Evolutionary conservation across 2,888 invertebrate genomes (phyloP).

Genomic region (Pyrgus malvae): DNA sequence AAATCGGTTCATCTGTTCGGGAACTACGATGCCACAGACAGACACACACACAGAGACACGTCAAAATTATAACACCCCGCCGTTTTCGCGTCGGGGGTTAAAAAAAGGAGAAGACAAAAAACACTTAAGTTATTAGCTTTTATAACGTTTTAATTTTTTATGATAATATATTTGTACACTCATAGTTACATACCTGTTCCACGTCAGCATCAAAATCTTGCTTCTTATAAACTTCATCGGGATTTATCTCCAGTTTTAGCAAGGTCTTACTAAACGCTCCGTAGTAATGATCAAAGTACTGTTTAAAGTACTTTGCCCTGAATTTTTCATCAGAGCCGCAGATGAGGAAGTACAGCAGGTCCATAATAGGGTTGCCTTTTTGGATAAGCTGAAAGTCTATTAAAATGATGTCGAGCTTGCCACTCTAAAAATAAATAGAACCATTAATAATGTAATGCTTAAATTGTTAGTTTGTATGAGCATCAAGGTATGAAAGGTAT

Average conservation of each 20-base stretch:
- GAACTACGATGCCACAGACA: too few species aligned
- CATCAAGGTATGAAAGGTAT: too few species aligned
- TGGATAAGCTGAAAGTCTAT: constrained; percentile 43
- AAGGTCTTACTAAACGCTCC: constrained; percentile 36
- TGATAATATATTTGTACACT: too few species aligned
- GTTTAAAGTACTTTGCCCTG: constrained; percentile 35
- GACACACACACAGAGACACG: too few species aligned
- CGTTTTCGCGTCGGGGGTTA: too few species aligned
- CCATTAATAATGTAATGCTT: too few species aligned
- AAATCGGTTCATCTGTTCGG: too few species aligned
- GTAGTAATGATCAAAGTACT: constrained; percentile 43
- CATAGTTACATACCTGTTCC: constrained; percentile 39
- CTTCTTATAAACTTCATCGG: constrained; percentile 37
- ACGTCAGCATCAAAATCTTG: constrained; percentile 43
- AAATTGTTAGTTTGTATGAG: too few species aligned
- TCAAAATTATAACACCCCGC: too few species aligned
- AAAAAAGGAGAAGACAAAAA: too few species aligned
- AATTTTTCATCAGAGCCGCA: constrained; percentile 44
- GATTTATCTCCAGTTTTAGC: constrained; percentile 34
- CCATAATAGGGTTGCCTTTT: constrained; percentile 32
- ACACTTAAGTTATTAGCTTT: too few species aligned
- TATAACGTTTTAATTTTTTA: too few species aligned
- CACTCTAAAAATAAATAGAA: constrained; percentile 43
- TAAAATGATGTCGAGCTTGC: constrained; percentile 34
- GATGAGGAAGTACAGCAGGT: constrained; percentile 45